Evolutionary conservation across 2,113 vertebrate genomes (phyloP), one percentile per base, ranked within the genome.

Genomic region (Penelope pileata): DNA sequence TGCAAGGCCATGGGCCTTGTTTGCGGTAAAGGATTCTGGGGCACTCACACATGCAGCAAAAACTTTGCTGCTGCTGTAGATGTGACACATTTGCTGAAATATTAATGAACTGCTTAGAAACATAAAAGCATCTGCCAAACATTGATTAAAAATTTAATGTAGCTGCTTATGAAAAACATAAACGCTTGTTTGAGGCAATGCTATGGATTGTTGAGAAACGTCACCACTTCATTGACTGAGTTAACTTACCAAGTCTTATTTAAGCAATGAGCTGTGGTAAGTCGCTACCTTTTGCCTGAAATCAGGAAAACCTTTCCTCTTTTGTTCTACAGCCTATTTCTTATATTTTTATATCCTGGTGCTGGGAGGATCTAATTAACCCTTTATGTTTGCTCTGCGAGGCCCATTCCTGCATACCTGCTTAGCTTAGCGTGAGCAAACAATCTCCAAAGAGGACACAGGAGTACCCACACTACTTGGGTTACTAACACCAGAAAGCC

Each of bases 101-200:
- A 40, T 89, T 85, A 74, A 91, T 94, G 84, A 85, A 70, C 87
- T 32, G 34, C 77, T 90, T 13, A 59, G 81, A n/a, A 83, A 74
- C 38, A 60, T 51, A 15, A 93, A 56, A 91, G 87, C 32, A 10
- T 38, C 68, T 91, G 87, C 72, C 91, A 86, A 92, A 67, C 27
- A 51, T 1, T n/a, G 77, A 43, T 95, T 86, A 95, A 92, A 94
- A 95, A 91, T 88, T 77, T 6, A 97, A 79, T 2, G 2, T 16
- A 73, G 84, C 23, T 87, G 50, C 56, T 93, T 54, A 13, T 59
- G 87, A 26, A 27, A 83, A 91, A 70, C 82, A 73, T 38, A 85
- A 93, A 67, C 6, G 67, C 63, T 85, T 12, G 4, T 92, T 12
- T 68, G 87, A 91, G 85, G 68, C 27, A 91, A 29, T 63, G 82